phyloP scores from a whole-genome alignment of 1,140 invertebrate species.

The Drosophila busckii region DNA sequence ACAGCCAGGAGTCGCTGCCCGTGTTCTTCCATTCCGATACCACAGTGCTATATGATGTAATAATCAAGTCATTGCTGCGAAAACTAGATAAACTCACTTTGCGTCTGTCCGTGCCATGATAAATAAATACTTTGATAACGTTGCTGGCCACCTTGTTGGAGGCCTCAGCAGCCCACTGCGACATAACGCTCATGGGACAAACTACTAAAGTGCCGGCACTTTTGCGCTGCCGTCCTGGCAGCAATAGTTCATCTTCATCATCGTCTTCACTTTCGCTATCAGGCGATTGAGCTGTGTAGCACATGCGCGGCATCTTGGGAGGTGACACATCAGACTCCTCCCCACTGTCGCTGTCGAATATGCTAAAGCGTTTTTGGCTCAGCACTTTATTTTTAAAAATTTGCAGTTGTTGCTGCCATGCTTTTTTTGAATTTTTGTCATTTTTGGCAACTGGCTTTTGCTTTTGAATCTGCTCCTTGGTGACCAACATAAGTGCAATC shows the following conservation, averaged over 20 bases:
- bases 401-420: background rate
- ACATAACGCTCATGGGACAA: constrained; percentile 46
- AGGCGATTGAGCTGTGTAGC: background rate
- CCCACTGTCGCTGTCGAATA: constrained; percentile 23
- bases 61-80: constrained; percentile 22
- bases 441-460: background rate
- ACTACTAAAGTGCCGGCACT: constrained; percentile 33
- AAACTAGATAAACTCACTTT: constrained; percentile 9
- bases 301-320: background rate
- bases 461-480: constrained; percentile 18
- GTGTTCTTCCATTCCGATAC: constrained; percentile 8
- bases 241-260: background rate
- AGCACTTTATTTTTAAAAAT: background rate
- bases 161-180: constrained; percentile 37
- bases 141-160: constrained; percentile 26
- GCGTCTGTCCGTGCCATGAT: constrained; percentile 34
- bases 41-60: constrained; percentile 35
- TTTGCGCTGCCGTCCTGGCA: background rate
- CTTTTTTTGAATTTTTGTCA: constrained; percentile 1
- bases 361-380: background rate
- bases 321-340: constrained; percentile 2
- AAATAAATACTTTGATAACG: constrained; percentile 16
- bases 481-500: constrained; percentile 86
- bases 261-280: constrained; percentile 2
- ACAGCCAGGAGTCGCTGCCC: constrained; percentile 18